Evolutionary conservation across 2,888 invertebrate species (phyloP).

Genomic region (Trichogramma dendrolimi): DNA sequence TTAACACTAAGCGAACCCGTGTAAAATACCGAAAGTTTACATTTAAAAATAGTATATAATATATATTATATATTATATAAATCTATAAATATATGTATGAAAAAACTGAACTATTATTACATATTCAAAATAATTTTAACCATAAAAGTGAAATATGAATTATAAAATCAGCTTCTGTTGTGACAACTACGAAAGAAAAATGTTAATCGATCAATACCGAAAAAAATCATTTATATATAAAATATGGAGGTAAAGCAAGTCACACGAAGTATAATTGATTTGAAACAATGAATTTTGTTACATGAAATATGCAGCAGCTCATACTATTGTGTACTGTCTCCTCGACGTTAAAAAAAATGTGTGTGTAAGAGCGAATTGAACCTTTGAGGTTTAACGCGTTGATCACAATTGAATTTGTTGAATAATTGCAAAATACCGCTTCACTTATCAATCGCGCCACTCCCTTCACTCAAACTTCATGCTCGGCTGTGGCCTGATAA

Average conservation of each 20-base stretch:
- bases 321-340: no score
- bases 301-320: background rate
- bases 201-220: slow-evolving; percentile 22
- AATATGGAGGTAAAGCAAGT: slow-evolving; percentile 17
- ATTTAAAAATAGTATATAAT: slow-evolving; percentile 40
- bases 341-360: no score
- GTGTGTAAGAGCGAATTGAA: slow-evolving; percentile 14
- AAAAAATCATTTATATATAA: slow-evolving; percentile 10
- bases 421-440: slow-evolving; percentile 1
- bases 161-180: slow-evolving; percentile 34
- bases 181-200: slow-evolving; percentile 33
- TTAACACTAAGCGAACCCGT: slow-evolving; percentile 30
- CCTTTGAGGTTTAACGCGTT: slow-evolving; percentile 12
- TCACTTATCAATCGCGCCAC: slow-evolving; percentile 17
- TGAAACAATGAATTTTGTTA: slow-evolving; percentile 22
- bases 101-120: slow-evolving; percentile 30
- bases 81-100: slow-evolving; percentile 26
- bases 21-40: slow-evolving; percentile 48
- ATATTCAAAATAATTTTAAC: slow-evolving; percentile 41
- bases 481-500: background rate
- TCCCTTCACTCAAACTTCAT: slow-evolving; percentile 14
- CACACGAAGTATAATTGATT: slow-evolving; percentile 18
- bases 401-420: no score
- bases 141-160: slow-evolving; percentile 26
- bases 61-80: slow-evolving; percentile 16